Percentiles rank a stretch among this genome's conserved stretches.
Conservation (phyloP, 2,113 vertebrate genomes). For the Dascyllus trimaculatus region DNA sequence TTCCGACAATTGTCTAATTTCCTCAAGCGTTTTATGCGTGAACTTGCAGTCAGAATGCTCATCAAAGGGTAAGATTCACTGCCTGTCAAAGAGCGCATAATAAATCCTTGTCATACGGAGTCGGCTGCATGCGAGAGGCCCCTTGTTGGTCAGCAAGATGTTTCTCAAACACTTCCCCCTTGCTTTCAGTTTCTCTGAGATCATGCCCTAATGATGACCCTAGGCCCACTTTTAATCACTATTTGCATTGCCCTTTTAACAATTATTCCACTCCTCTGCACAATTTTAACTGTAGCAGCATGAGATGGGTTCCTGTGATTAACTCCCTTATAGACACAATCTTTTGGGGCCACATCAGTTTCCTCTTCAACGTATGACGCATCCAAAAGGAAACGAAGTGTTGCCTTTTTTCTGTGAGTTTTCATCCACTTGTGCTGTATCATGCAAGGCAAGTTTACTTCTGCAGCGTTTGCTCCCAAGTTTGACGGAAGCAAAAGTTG, state of each 20-base stretch:
- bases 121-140: constrained; percentile 54
- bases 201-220: constrained; percentile 84
- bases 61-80: constrained; percentile 70
- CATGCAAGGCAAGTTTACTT: constrained; percentile 41
- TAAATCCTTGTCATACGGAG: constrained; percentile 64
- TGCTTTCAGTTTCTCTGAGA: constrained; percentile 71
- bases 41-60: constrained; percentile 56
- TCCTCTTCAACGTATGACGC: constrained; percentile 31
- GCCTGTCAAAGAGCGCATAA: constrained; percentile 63
- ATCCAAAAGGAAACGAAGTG: constrained; percentile 31
- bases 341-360: constrained; percentile 53
- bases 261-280: constrained; percentile 82
- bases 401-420: constrained; percentile 19
- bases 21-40: constrained; percentile 66
- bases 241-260: constrained; percentile 81
- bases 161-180: constrained; percentile 67
- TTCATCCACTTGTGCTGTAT: constrained; percentile 48
- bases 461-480: constrained; percentile 39
- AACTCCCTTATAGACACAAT: constrained; percentile 71
- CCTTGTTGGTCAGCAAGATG: constrained; percentile 72
- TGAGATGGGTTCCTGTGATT: constrained; percentile 67
- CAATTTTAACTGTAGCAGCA: constrained; percentile 73
- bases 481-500: constrained; percentile 52
- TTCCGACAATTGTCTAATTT: constrained; percentile 68
- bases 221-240: constrained; percentile 82